Percentiles rank a stretch among this genome's conserved stretches.
phyloP scores from a whole-genome alignment of 2,888 invertebrate genomes.

The Crossocerus cetratus region DNA sequence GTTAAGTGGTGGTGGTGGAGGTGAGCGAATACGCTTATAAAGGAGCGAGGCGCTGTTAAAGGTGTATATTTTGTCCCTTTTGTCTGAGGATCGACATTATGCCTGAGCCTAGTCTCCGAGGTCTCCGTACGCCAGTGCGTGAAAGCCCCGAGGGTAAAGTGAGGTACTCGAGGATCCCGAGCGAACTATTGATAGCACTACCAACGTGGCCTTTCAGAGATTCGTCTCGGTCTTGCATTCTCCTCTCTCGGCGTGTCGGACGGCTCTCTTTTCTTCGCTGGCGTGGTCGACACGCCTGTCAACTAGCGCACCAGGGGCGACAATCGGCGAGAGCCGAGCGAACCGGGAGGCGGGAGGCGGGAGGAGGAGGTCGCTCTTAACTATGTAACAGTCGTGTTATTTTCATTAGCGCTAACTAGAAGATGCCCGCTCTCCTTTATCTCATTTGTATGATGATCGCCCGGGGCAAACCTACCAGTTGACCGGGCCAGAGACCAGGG shows the following conservation, averaged over 20 bases:
- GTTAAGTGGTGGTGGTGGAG: slow-evolving; percentile 2
- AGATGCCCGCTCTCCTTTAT: slow-evolving; percentile 29
- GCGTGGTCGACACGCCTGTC: not conserved
- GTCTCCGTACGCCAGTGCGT: slow-evolving; percentile 43
- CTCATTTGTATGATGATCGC: slow-evolving; percentile 29
- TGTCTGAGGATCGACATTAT: slow-evolving; percentile 41
- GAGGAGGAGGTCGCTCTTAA: too few relatives aligned
- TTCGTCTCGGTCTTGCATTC: slow-evolving; percentile 53
- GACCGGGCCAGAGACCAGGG: too few relatives aligned
- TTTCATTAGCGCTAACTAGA: slow-evolving; percentile 37
- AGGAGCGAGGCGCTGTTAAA: slow-evolving; percentile 23
- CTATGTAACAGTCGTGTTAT: slow-evolving; percentile 41
- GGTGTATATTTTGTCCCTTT: slow-evolving; percentile 29
- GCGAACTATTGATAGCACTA: slow-evolving; percentile 63
- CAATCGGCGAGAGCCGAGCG: not conserved
- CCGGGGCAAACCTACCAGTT: not conserved
- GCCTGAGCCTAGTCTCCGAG: slow-evolving; percentile 46
- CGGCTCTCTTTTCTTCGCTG: slow-evolving; percentile 14
- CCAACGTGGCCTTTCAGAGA: slow-evolving; percentile 61
- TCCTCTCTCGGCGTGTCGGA: slow-evolving; percentile 15
- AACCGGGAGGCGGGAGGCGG: too few relatives aligned
- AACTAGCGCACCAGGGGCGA: not conserved
- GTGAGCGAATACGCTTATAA: slow-evolving; percentile 28
- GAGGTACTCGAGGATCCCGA: slow-evolving; percentile 48
- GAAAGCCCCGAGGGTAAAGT: slow-evolving; percentile 55